Evolutionary conservation across 2,797 vertebrate genomes (phyloP), one percentile per base, ranked within the genome.

Genomic region (Balearica regulorum): DNA sequence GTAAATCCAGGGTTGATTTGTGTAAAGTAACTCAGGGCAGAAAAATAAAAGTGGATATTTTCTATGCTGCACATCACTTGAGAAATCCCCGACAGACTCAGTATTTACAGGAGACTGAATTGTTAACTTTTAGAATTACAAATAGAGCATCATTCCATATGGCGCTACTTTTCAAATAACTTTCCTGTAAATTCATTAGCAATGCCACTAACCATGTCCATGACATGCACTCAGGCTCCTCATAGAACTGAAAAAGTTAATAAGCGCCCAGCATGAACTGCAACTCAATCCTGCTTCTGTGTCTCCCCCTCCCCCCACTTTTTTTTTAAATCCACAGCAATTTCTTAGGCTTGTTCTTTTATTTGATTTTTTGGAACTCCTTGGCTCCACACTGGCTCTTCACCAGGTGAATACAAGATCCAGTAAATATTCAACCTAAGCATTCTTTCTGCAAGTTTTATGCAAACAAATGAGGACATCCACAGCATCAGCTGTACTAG

Each of bases 81-180:
- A 95, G 46, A 96, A 91, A 78, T 86, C 91, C 87, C 70, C 51
- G 82, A 75, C 89, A 88, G 69, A 86, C 76, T 87, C 79, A 49
- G 82, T 87, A 89, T 80, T 94, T 95, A 71, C 61, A 93, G 69
- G 55, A 96, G 87, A 69, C 54, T 1, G 58, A 88, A 94, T 94
- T 62, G 58, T 76, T 94, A 91, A 91, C 72, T 95, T 95, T 60
- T 35, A 90, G 85, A 96, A 93, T 94, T 94, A 94, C 91, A 94
- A 91, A 91, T 64, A 94, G 60, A 93, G 31, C 80, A 60, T 54
- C 77, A 68, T 91, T 90, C 91, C 85, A 90, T 84, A 86, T 92
- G 90, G 94, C 3, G 4, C 62, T 41, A 49, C 76, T 93, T 95
- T 90, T 82, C 83, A 82, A 84, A 83, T 79, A 44, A 62, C 70